A percentile compares a stretch with the other conserved stretches of the same genome.
Evolutionary conservation across 2,113 vertebrate species (phyloP).

Genomic region (Panthera tigris): DNA sequence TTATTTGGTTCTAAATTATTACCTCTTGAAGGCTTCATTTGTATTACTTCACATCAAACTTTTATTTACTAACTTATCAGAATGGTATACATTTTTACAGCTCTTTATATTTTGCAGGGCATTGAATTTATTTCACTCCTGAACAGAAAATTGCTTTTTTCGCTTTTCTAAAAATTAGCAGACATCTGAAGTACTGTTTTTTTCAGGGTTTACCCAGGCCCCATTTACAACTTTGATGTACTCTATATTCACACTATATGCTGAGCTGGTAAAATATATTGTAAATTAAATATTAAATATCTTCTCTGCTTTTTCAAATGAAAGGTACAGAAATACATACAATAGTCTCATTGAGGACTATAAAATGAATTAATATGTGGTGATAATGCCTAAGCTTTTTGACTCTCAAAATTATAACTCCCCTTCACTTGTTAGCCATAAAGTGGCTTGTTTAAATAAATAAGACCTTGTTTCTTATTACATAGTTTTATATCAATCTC

Average conservation of each 20-base stretch:
- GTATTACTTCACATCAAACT: slow-evolving; percentile 90
- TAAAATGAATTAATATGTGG: slow-evolving; percentile 85
- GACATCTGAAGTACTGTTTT: slow-evolving; percentile 85
- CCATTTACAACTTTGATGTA: slow-evolving; percentile 87
- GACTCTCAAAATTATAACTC: slow-evolving; percentile 70
- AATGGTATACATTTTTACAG: slow-evolving; percentile 87
- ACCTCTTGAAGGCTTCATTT: slow-evolving; percentile 88
- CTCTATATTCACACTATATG: slow-evolving; percentile 84
- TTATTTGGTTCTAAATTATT: not conserved
- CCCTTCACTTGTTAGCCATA: slow-evolving; percentile 58
- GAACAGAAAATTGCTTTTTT: slow-evolving; percentile 80
- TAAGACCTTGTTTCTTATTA: not conserved
- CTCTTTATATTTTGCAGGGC: slow-evolving; percentile 88
- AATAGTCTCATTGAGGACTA: slow-evolving; percentile 84
- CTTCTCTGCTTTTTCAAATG: slow-evolving; percentile 89
- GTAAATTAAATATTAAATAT: slow-evolving; percentile 89
- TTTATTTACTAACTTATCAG: slow-evolving; percentile 94
- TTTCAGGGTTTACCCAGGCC: slow-evolving; percentile 86
- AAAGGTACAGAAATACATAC: slow-evolving; percentile 85
- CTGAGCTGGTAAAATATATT: slow-evolving; percentile 87
- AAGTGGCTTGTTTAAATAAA: slow-evolving; percentile 50
- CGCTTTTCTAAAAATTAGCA: slow-evolving; percentile 83
- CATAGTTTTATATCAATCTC: not conserved
- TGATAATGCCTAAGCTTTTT: slow-evolving; percentile 85
- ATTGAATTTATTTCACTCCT: slow-evolving; percentile 84